Percentiles rank a stretch among this genome's conserved stretches.
phyloP scores from a whole-genome alignment of 2,888 invertebrate species.

The Pristionchus maxplancki region DNA sequence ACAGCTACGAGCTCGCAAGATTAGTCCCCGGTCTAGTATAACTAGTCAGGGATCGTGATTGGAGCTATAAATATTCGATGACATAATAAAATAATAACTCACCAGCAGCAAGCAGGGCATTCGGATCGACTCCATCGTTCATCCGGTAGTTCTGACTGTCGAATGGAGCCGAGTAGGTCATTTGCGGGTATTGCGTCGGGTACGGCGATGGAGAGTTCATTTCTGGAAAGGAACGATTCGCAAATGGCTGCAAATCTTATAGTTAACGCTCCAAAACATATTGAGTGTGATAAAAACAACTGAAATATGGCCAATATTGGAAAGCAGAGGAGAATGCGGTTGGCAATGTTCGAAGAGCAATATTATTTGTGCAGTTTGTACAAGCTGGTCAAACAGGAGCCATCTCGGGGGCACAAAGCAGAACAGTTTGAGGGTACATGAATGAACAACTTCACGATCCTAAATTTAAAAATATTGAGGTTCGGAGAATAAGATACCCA shows the following conservation, averaged over 20 bases:
- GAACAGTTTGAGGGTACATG: background rate
- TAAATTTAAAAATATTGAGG: no score
- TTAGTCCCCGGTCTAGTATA: no score
- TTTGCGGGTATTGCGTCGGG: background rate
- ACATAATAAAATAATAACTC: background rate
- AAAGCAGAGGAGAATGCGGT: no score
- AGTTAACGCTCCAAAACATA: no score
- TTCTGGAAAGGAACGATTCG: background rate
- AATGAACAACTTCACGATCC: background rate
- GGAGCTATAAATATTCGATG: background rate
- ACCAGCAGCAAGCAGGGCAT: conserved; percentile 13
- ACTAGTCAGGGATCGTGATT: no score
- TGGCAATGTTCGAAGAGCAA: no score
- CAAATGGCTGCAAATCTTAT: no score
- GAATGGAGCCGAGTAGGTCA: background rate
- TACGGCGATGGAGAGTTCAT: background rate
- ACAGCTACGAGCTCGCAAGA: background rate
- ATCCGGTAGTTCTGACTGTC: background rate
- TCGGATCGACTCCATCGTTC: background rate
- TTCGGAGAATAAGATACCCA: no score
- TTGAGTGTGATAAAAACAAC: no score
- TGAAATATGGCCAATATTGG: no score
- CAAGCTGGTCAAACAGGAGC: background rate
- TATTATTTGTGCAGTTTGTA: background rate
- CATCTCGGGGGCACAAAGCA: background rate